Base-by-base conservation (phyloP, 2,113 vertebrate genomes). In the Oryzias woworae region DNA sequence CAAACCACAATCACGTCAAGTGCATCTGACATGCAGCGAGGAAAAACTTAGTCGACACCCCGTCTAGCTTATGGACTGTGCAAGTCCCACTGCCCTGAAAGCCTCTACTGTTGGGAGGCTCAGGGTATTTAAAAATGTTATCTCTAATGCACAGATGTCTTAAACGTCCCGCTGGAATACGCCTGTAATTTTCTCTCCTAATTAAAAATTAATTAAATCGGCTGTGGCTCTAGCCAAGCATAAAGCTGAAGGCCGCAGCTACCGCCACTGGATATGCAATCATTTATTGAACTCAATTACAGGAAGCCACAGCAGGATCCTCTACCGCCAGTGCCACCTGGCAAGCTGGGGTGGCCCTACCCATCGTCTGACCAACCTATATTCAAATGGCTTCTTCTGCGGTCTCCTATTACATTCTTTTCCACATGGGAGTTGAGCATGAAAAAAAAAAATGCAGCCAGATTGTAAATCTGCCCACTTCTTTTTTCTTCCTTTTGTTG, bases 141-240 rank as follows among this genome's bases (percentile, higher is more conserved):
- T 92, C 91, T 88, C 85, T 81, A 80, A 89, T 88, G 86, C 89
- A 90, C 91, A 92, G 90, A 90, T 90, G 90, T 91, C 88, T 89
- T 87, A 88, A 88, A 87, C 78, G 85, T 90, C 91, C 83, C 86
- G n/a, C 69, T 66, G 86, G 89, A 90, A 90, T 87, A 81, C 80
- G 83, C 73, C 82, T 75, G 85, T 85, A 88, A 90, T 90, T 91
- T 90, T 86, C 85, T 84, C 82, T 85, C 77, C 88, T 89, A 90
- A 91, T 92, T 91, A 92, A 91, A 91, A 91, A 91, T 91, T 82
- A 92, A 90, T 86, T 89, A 87, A 91, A 93, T 92, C 81, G 77
- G 80, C 85, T 48, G 83, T 75, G 77, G 76, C 83, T 89, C 88
- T 87, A 87, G 80, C 83, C 86, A 87, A 88, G 87, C 88, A 90